These are phyloP conservation scores for Corythucha ciliata DNA, from an alignment of 2,888 invertebrate species.

Conservation along the genomic window DNA sequence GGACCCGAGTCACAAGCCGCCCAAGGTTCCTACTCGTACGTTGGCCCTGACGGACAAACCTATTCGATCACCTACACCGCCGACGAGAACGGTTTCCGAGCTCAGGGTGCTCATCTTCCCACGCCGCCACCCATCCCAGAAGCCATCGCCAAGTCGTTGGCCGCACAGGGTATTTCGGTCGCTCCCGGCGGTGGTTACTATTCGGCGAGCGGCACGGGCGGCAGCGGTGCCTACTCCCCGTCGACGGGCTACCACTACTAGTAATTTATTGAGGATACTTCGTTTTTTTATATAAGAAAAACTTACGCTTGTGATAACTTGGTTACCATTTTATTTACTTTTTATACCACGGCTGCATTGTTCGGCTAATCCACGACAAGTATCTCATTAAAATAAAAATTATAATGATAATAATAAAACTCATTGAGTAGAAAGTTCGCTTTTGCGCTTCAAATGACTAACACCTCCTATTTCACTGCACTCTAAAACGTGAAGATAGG, in stretches of 20 bases:
- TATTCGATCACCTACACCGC: slow-evolving; percentile 50
- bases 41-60: slow-evolving; percentile 42
- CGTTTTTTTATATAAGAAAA: neutral
- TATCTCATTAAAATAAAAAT: no score
- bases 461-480: neutral
- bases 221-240: slow-evolving; percentile 19
- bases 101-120: slow-evolving; percentile 63
- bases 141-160: slow-evolving; percentile 45
- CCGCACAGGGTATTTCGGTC: slow-evolving; percentile 24
- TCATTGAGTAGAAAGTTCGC: no score
- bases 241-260: slow-evolving; percentile 29
- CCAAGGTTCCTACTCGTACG: slow-evolving; percentile 46
- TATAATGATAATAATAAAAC: no score
- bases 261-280: neutral
- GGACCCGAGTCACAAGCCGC: slow-evolving; percentile 38
- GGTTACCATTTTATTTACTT: no score
- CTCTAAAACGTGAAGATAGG: no score
- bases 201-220: slow-evolving; percentile 10
- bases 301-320: neutral
- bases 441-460: no score
- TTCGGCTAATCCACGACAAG: no score
- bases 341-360: no score
- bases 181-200: slow-evolving; percentile 14
- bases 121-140: slow-evolving; percentile 71
- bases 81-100: slow-evolving; percentile 49